These are phyloP conservation scores for Malurus splendens DNA, from an alignment of 2,797 vertebrate species.

Conservation along the genomic window DNA sequence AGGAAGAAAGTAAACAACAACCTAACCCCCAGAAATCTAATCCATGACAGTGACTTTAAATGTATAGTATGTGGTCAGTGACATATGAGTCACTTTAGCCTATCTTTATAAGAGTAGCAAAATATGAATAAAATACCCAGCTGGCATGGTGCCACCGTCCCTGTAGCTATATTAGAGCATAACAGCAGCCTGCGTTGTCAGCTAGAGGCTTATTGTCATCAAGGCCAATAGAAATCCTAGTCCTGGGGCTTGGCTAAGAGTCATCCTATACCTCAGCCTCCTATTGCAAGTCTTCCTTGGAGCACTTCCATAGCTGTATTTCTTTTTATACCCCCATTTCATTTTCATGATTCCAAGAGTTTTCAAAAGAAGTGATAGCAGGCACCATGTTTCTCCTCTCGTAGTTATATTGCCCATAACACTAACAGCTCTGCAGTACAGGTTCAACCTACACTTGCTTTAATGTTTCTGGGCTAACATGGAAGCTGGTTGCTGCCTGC, in stretches of 20 bases:
- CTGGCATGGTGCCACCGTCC: slow-evolving; percentile 2
- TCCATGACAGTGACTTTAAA: slow-evolving; percentile 22
- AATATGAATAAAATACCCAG: neutral
- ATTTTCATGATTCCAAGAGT: neutral
- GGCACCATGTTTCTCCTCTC: neutral
- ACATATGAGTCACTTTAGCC: slow-evolving; percentile 45
- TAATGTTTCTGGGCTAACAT: neutral
- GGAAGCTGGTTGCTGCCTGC: neutral
- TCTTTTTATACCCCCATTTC: neutral
- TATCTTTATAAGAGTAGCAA: slow-evolving; percentile 16
- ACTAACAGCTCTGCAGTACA: neutral
- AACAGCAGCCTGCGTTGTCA: neutral
- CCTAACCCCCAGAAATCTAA: neutral
- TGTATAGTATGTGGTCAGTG: slow-evolving; percentile 33
- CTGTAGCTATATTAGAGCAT: neutral
- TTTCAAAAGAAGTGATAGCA: neutral
- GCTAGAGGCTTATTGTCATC: neutral
- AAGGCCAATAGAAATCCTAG: neutral
- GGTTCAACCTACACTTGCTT: neutral
- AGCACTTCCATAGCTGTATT: neutral
- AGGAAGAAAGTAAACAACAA: neutral
- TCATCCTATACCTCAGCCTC: neutral
- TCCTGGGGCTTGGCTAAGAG: neutral
- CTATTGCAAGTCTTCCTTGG: neutral
- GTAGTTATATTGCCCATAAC: fast-evolving